Evolutionary conservation across 2,888 invertebrate genomes (phyloP).

Genomic region (Aphidius colemani): DNA sequence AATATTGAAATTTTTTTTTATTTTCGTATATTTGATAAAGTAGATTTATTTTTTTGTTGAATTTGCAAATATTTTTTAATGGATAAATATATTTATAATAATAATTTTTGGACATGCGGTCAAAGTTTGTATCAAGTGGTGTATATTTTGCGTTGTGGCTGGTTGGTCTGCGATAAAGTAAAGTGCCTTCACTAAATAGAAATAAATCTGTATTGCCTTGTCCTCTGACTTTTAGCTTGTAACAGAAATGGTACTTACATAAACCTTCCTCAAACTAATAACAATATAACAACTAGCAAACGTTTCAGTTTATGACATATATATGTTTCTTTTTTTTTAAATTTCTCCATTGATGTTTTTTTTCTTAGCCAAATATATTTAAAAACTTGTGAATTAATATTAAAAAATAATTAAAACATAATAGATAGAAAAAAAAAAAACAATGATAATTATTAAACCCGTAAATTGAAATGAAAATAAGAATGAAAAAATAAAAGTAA

Average conservation of each 20-base stretch:
- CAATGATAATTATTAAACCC: constrained; percentile 8
- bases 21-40: no score
- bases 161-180: constrained; percentile 59
- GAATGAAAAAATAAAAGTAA: constrained; percentile 9
- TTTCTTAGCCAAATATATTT: no score
- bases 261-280: constrained; percentile 21
- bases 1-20: constrained; percentile 6
- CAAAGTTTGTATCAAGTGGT: constrained; percentile 12
- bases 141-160: constrained; percentile 48
- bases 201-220: constrained; percentile 61
- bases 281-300: not conserved
- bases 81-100: no score
- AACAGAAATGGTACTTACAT: constrained; percentile 51
- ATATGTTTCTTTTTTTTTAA: no score
- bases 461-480: constrained; percentile 15
- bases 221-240: constrained; percentile 32
- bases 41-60: no score
- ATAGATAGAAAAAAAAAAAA: constrained; percentile 1
- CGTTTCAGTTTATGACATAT: not conserved
- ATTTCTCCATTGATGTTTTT: not conserved
- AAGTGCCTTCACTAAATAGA: constrained; percentile 60
- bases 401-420: constrained; percentile 11
- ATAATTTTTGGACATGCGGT: constrained; percentile 24
- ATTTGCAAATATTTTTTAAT: not conserved
- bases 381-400: not conserved